Evolutionary conservation across 1,140 invertebrate species (phyloP).

Genomic region (Antheraea mylitta): DNA sequence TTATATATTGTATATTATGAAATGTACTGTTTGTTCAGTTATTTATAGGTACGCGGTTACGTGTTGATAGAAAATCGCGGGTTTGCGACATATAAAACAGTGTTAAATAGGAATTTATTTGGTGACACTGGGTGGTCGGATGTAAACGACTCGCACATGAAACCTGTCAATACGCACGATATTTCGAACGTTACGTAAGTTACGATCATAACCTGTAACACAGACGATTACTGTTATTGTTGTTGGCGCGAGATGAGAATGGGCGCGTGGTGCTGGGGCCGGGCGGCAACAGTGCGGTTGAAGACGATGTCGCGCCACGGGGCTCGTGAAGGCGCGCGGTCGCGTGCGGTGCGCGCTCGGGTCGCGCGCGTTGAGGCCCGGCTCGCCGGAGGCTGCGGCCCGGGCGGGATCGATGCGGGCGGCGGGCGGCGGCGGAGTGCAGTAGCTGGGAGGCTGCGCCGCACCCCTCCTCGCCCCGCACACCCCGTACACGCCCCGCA

Average conservation of each 20-base stretch:
- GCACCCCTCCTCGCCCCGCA: slow-evolving; percentile 28
- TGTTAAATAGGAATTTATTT: background rate
- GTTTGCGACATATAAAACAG: background rate
- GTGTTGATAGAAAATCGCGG: background rate
- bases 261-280: slow-evolving; percentile 36
- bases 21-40: background rate
- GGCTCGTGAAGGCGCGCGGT: slow-evolving; percentile 29
- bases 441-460: slow-evolving; percentile 66
- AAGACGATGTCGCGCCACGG: slow-evolving; percentile 31
- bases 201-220: slow-evolving; percentile 57
- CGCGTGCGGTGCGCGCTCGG: slow-evolving; percentile 51
- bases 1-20: background rate
- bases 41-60: background rate
- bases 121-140: background rate
- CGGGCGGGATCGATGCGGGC: slow-evolving; percentile 73
- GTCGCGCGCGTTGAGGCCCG: slow-evolving; percentile 47
- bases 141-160: slow-evolving; percentile 37
- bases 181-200: slow-evolving; percentile 59
- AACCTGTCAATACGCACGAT: slow-evolving; percentile 46
- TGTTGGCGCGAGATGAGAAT: slow-evolving; percentile 27
- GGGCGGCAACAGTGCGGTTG: slow-evolving; percentile 36
- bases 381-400: slow-evolving; percentile 49
- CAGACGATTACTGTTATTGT: slow-evolving; percentile 33
- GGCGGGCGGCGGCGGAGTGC: slow-evolving; percentile 70
- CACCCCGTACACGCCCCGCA: slow-evolving; percentile 22